Conservation (phyloP, 2,797 vertebrate genomes). For the Manis crassicaudata region DNA sequence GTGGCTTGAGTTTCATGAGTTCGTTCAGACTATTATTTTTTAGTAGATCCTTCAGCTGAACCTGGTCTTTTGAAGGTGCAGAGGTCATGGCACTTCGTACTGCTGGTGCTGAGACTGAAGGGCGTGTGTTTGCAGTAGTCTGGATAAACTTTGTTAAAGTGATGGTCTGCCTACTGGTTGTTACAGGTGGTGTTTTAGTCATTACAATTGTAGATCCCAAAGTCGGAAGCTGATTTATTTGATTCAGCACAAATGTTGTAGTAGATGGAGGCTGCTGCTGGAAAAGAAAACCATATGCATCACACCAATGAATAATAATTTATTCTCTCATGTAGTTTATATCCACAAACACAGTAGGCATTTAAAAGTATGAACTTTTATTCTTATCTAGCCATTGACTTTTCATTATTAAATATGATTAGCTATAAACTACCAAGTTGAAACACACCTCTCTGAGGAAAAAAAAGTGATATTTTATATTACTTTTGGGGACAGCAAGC, state of each 20-base stretch:
- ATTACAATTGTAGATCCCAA: conserved; percentile 93
- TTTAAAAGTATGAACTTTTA: neutral
- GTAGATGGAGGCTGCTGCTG: conserved; percentile 96
- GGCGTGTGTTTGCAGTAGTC: conserved; percentile 91
- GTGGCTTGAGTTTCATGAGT: conserved; percentile 98
- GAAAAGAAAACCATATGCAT: conserved; percentile 51
- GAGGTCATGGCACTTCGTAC: conserved; percentile 88
- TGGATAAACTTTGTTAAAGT: conserved; percentile 98
- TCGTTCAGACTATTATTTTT: conserved; percentile 95
- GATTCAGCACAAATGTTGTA: conserved; percentile 99
- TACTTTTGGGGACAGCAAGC: neutral
- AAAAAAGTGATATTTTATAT: neutral
- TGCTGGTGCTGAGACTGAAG: conserved; percentile 87
- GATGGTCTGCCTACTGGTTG: conserved; percentile 95
- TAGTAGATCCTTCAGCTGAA: conserved; percentile 96
- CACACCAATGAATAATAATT: neutral
- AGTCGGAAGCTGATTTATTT: conserved; percentile 98
- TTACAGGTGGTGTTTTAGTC: conserved; percentile 93
- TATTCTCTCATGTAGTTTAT: neutral
- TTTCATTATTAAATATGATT: neutral
- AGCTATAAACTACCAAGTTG: neutral
- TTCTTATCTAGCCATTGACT: neutral
- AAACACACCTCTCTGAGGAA: neutral
- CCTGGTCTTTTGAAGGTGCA: conserved; percentile 93
- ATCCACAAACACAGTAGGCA: neutral